Base-by-base conservation (phyloP, 1,140 invertebrate genomes). In the Drosophila serrata region DNA sequence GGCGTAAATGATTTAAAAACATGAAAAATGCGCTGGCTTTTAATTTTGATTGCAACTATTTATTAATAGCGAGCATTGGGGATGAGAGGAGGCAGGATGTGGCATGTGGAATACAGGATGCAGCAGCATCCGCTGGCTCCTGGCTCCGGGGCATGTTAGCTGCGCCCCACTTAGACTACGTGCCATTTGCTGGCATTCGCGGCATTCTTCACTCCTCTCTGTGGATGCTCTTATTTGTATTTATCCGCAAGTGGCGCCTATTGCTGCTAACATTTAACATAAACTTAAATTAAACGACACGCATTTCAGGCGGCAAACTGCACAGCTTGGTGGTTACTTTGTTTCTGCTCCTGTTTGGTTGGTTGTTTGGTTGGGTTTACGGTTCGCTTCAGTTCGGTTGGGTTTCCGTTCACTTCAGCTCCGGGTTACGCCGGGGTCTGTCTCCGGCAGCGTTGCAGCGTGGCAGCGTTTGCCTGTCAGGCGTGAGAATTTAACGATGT, bases 1-100 rank as follows among this genome's bases (percentile, higher is more conserved):
- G 17, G 53, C 45, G 69, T 37, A 76, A 84, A 84, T 67, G 76
- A 63, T 80, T 84, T 84, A 80, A 82, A 82, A 75, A 75, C 80
- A 69, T 67, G 81, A 59, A 48, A 64, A 82, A 85, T 63, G 76
- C 56, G 46, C 63, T 60, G 77, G 62, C 74, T 85, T 85, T 85
- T 85, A 85, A 85, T 85, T 77, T 85, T 85, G 77, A 85, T 85
- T 85, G 77, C 81, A 64, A 85, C 81, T 85, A 85, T 85, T 85
- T 85, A 85, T 85, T 85, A 85, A 85, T 78, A 74, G 82, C 64
- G 48, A 22, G 19, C 19, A 35, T 22, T 31, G 49, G 75, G n/a
- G 45, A 43, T 51, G 43, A 2, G 35, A 37, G 64, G 35, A 40
- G 4, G 58, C 51, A 55, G 72, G 58, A 75, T 72, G 48, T 40